Evolutionary conservation across 2,888 invertebrate species (phyloP), one percentile per base, ranked within the genome.

Genomic region (Lysandra coridon): DNA sequence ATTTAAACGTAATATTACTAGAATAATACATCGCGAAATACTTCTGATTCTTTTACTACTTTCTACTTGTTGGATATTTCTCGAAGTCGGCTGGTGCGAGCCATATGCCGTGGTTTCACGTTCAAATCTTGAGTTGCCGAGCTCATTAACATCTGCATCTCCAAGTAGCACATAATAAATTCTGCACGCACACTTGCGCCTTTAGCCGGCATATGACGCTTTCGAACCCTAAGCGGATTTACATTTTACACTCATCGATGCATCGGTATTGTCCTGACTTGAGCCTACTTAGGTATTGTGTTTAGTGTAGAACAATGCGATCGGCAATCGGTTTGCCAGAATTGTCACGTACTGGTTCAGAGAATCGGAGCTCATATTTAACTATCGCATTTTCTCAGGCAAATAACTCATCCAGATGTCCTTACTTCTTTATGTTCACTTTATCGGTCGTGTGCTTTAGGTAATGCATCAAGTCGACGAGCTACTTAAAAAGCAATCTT

Each of bases 371-470:
- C 89, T 73, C 37, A 44, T 44, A 74, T 12, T 73, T 76, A 33
- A 57, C 76, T 17, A 17, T 5, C 53, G 76, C 17, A 76, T 53
- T 14, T 76, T 53, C 17, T 17, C 49, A 57, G 57, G 49, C 76
- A 76, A 53, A 14, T 23, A 14, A 33, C 49, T 69, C 69, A 69
- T 69, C 69, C 33, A 69, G 33, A 69, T 33, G 69, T 69, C 69
- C 89, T 89, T 91, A 92, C 92, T 93, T 93, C 94, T 94, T 93
- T 93, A 93, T 94, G 93, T 93, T 92, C 92, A 88, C 90, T 92
- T 92, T 93, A 93, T 93, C 92, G 93, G 91, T 90, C 89, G 88
- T 92, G 88, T 91, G 91, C 89, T 91, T 91, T 88, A 91, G 92
- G 92, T 93, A 93, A 92, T 92, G 87, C 89, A 87, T 84, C 86